These are phyloP conservation scores for Clostera curtula DNA, from an alignment of 2,888 invertebrate species.

Conservation along the genomic window DNA sequence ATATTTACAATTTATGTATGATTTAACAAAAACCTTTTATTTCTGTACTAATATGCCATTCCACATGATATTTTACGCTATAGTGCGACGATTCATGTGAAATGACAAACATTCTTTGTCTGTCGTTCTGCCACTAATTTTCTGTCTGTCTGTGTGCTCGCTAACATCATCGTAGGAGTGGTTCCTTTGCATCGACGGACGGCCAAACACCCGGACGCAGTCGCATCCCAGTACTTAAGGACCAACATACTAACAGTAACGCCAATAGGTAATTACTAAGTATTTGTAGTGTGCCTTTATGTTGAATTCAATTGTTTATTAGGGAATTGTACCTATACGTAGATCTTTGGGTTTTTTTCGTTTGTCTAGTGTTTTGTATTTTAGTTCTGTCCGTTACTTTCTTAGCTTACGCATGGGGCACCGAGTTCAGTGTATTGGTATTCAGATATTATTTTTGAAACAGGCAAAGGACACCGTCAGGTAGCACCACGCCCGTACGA, in stretches of 20 bases:
- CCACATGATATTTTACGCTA: not conserved
- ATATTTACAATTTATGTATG: constrained; percentile 14
- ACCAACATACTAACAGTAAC: constrained; percentile 68
- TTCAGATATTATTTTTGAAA: constrained; percentile 16
- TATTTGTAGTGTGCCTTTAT: constrained; percentile 23
- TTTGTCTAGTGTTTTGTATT: constrained; percentile 9
- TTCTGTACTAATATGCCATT: not conserved
- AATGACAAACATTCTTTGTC: constrained; percentile 37
- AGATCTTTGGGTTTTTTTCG: constrained; percentile 15
- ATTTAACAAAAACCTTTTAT: constrained; percentile 16
- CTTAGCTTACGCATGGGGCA: constrained; percentile 24
- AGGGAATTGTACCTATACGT: constrained; percentile 18
- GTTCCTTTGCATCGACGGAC: constrained; percentile 67
- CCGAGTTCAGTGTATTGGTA: constrained; percentile 4
- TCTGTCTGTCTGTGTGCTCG: constrained; percentile 57
- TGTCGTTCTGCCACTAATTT: constrained; percentile 52
- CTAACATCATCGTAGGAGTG: constrained; percentile 68
- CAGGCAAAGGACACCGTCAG: constrained; percentile 86
- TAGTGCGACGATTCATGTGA: constrained; percentile 33
- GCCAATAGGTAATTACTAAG: constrained; percentile 58
- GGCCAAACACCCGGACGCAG: constrained; percentile 68
- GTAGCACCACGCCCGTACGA: constrained; percentile 82
- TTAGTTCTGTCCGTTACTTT: constrained; percentile 14
- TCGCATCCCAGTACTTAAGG: constrained; percentile 70
- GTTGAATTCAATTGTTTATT: constrained; percentile 22